Evolutionary conservation across 1,140 invertebrate species (phyloP).

Genomic region (Teleogryllus occipitalis): DNA sequence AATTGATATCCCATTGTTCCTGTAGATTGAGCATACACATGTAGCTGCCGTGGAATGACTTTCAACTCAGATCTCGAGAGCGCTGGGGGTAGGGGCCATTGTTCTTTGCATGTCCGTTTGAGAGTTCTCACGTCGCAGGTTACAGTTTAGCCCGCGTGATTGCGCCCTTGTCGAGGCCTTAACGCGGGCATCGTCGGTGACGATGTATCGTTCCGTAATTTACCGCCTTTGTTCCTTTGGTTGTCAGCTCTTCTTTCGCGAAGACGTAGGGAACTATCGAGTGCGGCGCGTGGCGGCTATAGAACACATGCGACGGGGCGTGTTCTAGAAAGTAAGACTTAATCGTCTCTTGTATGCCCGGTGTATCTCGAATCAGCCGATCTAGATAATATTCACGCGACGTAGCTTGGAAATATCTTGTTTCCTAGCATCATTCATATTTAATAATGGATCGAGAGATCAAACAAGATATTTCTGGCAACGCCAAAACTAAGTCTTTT

Average conservation of each 20-base stretch:
- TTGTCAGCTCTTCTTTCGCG: neutral
- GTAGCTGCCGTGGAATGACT: neutral
- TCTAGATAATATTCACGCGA: too few relatives aligned
- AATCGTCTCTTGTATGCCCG: too few relatives aligned
- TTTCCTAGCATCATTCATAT: too few relatives aligned
- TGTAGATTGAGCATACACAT: constrained; percentile 1
- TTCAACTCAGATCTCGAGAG: neutral
- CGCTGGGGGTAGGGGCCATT: neutral
- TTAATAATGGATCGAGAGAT: too few relatives aligned
- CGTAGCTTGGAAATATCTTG: too few relatives aligned
- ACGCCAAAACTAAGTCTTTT: too few relatives aligned
- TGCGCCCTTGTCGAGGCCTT: neutral
- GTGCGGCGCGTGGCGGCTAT: too few relatives aligned
- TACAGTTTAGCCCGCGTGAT: neutral
- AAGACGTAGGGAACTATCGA: too few relatives aligned
- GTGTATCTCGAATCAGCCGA: too few relatives aligned
- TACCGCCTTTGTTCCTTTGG: neutral
- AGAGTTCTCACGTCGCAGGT: neutral
- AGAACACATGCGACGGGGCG: too few relatives aligned
- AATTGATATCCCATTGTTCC: neutral
- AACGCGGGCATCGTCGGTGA: neutral
- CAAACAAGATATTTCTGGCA: too few relatives aligned
- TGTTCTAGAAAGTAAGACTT: too few relatives aligned
- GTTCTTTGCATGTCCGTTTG: neutral
- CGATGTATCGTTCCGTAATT: neutral